phyloP scores from a whole-genome alignment of 2,797 vertebrate genomes.

The Microctenopoma stevenorrisi region DNA sequence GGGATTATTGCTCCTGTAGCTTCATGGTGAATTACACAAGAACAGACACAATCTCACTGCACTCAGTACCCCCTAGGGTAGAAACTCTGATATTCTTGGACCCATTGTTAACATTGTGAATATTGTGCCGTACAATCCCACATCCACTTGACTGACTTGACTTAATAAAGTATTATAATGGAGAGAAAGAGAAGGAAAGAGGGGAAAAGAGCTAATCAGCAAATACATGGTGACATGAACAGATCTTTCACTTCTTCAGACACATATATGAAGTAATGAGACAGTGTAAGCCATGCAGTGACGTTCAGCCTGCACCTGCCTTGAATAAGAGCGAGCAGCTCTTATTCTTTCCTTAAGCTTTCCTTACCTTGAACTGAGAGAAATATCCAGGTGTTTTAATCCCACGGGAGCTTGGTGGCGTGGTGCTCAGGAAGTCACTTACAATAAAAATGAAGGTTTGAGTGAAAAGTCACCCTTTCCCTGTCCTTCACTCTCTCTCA shows the following conservation, averaged over 20 bases:
- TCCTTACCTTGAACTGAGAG: conserved; percentile 72
- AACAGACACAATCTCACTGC: conserved; percentile 26
- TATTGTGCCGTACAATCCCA: conserved; percentile 24
- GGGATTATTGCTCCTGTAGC: conserved; percentile 24
- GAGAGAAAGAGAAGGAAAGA: background rate
- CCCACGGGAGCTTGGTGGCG: conserved; percentile 44
- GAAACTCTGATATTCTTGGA: conserved; percentile 3
- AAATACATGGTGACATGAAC: background rate
- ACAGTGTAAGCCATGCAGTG: conserved; percentile 21
- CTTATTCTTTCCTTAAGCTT: too few relatives aligned
- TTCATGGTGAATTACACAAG: conserved; percentile 33
- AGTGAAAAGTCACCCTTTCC: conserved; percentile 48
- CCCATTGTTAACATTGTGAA: conserved; percentile 23
- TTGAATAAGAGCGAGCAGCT: background rate
- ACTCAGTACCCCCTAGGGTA: conserved; percentile 31
- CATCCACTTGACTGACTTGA: conserved; percentile 27
- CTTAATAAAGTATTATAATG: background rate
- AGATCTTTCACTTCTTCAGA: background rate
- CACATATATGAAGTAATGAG: conserved; percentile 37
- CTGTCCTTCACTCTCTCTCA: conserved; percentile 39
- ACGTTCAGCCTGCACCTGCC: conserved; percentile 70
- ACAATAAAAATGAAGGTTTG: conserved; percentile 49
- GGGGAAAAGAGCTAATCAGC: background rate
- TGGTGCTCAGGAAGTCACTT: conserved; percentile 44
- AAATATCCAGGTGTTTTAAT: conserved; percentile 69